Conservation (phyloP, 2,888 invertebrate genomes). For the Palloptera scutellata region DNA sequence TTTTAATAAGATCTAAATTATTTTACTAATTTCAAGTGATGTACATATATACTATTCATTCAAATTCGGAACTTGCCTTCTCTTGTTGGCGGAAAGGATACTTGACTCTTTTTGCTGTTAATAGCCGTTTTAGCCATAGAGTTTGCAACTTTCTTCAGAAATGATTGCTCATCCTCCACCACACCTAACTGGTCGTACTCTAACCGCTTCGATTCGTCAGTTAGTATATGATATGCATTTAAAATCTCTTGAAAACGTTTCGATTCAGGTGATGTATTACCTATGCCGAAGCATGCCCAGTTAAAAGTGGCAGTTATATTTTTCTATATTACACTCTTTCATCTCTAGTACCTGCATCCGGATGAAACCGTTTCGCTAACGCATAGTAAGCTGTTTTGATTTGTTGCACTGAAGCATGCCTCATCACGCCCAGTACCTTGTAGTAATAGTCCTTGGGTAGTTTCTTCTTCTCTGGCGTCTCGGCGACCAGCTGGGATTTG, state of each 20-base stretch:
- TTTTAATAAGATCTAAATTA: slow-evolving; percentile 27
- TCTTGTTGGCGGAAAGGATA: slow-evolving; percentile 23
- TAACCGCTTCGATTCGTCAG: slow-evolving; percentile 85
- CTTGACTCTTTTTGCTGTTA: slow-evolving; percentile 28
- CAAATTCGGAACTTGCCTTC: slow-evolving; percentile 39
- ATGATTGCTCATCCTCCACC: slow-evolving; percentile 49
- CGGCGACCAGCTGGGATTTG: slow-evolving; percentile 38
- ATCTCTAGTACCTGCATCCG: slow-evolving; percentile 49
- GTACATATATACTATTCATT: too few species aligned
- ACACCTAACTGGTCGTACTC: slow-evolving; percentile 57
- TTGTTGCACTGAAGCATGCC: slow-evolving; percentile 50
- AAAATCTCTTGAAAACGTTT: slow-evolving; percentile 83
- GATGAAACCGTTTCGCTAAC: slow-evolving; percentile 61
- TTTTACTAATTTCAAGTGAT: too few species aligned
- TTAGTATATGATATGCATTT: slow-evolving; percentile 93
- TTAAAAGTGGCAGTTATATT: too few species aligned
- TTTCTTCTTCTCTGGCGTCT: slow-evolving; percentile 37
- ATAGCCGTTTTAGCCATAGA: slow-evolving; percentile 19
- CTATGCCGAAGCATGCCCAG: slow-evolving; percentile 20
- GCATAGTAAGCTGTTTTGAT: slow-evolving; percentile 59
- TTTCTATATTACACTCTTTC: too few species aligned
- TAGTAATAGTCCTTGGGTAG: slow-evolving; percentile 58
- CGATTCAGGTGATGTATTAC: slow-evolving; percentile 41
- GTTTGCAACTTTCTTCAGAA: slow-evolving; percentile 42
- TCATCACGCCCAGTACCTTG: slow-evolving; percentile 53